phyloP scores from a whole-genome alignment of 2,888 invertebrate genomes.

The Phyllotreta cruciferae region DNA sequence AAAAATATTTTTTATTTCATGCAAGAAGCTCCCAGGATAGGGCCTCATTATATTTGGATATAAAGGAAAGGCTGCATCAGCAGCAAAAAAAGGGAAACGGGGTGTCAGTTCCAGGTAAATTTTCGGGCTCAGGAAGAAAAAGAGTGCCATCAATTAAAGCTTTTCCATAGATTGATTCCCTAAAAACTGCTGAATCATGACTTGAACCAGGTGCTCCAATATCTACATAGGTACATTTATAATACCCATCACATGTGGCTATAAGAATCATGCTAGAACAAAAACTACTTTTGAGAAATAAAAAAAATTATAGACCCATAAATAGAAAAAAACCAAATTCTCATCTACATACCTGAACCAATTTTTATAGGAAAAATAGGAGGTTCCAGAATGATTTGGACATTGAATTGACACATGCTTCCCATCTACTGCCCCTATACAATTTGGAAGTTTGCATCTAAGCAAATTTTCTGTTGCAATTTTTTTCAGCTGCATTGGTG shows the following conservation, averaged over 20 bases:
- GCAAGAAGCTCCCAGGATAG: conserved; percentile 23
- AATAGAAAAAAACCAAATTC: not conserved
- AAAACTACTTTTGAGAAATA: conserved; percentile 16
- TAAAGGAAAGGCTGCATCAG: conserved; percentile 31
- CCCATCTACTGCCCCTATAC: conserved; percentile 48
- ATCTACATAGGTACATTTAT: conserved; percentile 48
- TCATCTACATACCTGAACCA: conserved; percentile 20
- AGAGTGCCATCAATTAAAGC: conserved; percentile 12
- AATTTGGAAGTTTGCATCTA: conserved; percentile 42
- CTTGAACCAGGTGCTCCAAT: conserved; percentile 46
- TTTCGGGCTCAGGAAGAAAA: conserved; percentile 14
- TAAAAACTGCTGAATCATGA: conserved; percentile 20
- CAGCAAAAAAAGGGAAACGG: conserved; percentile 27
- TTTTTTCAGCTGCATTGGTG: conserved; percentile 12
- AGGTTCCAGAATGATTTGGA: conserved; percentile 44
- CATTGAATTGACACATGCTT: conserved; percentile 46
- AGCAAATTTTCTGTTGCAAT: conserved; percentile 32
- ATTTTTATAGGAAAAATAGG: conserved; percentile 50
- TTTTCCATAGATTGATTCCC: conserved; percentile 6
- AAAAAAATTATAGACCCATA: not conserved
- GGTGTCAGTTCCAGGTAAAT: conserved; percentile 7
- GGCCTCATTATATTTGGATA: conserved; percentile 28
- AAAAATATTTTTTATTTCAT: conserved; percentile 14
- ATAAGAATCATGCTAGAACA: conserved; percentile 40
- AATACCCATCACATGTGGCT: conserved; percentile 48